Evolutionary conservation across 2,797 vertebrate species (phyloP).

Genomic region (Pangasius krempfi): DNA sequence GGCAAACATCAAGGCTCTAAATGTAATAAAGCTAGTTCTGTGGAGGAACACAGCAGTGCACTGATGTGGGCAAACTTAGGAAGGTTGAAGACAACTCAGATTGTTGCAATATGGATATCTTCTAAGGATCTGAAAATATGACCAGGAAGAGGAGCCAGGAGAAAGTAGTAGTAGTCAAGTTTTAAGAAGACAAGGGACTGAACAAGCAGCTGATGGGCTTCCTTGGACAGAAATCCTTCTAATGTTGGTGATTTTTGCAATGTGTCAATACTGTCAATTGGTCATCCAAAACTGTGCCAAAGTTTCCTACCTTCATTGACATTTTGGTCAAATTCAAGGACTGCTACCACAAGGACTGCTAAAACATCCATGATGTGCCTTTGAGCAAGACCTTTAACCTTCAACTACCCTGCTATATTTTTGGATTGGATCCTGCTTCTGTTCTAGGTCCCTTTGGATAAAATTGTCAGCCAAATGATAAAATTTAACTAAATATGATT

Average conservation of each 20-base stretch:
- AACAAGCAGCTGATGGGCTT: neutral
- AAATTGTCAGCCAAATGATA: neutral
- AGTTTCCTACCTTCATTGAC: neutral
- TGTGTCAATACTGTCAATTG: neutral
- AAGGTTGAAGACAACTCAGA: neutral
- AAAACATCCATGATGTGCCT: neutral
- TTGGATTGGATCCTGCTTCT: neutral
- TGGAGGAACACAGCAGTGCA: neutral
- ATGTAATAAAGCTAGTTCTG: neutral
- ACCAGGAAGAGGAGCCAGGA: neutral
- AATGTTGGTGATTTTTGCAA: neutral
- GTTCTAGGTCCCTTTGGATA: neutral
- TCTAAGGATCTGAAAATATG: neutral
- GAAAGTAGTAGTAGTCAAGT: neutral
- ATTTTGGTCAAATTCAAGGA: neutral
- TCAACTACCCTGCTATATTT: neutral
- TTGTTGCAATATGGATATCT: neutral
- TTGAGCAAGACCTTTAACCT: neutral
- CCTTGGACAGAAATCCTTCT: neutral
- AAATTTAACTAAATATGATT: neutral
- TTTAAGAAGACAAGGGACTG: neutral
- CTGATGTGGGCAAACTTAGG: neutral
- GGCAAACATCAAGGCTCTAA: neutral
- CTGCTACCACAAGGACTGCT: neutral
- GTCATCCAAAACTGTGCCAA: neutral